Conservation (phyloP, 2,797 vertebrate species). For the Cetoscarus ocellatus region DNA sequence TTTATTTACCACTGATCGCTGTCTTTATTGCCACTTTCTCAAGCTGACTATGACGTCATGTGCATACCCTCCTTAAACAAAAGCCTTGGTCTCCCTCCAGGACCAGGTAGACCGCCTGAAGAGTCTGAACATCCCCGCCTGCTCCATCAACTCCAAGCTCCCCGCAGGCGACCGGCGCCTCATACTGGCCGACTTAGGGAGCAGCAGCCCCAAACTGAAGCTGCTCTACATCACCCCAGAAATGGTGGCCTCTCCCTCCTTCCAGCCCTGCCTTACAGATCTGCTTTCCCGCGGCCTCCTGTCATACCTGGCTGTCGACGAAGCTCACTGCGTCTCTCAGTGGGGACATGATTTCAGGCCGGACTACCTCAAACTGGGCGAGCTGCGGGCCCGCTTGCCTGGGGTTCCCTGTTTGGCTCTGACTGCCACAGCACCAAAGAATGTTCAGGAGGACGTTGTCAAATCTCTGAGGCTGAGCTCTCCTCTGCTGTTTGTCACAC, state of each 20-base stretch:
- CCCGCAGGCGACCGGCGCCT: conserved; percentile 84
- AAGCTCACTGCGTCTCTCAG: conserved; percentile 98
- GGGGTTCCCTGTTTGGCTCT: conserved; percentile 90
- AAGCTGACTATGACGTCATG: too few relatives aligned
- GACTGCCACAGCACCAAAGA: conserved; percentile 93
- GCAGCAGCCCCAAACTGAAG: conserved; percentile 88
- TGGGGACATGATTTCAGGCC: conserved; percentile 99
- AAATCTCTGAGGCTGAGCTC: conserved; percentile 82
- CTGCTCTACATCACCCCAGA: conserved; percentile 97
- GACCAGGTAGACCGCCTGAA: conserved; percentile 94
- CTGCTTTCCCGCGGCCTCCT: conserved; percentile 89
- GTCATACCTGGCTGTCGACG: conserved; percentile 93
- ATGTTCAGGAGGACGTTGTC: conserved; percentile 92
- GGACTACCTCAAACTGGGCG: conserved; percentile 93
- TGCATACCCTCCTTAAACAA: too few relatives aligned
- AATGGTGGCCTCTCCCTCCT: conserved; percentile 94
- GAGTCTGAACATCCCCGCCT: conserved; percentile 89
- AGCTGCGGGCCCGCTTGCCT: conserved; percentile 83
- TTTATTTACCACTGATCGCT: too few relatives aligned
- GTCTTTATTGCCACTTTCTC: too few relatives aligned
- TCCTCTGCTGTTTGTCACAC: conserved; percentile 88
- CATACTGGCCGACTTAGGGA: conserved; percentile 89
- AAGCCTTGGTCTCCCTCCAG: conserved; percentile 65
- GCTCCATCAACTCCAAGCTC: conserved; percentile 95
- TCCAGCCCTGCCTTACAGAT: conserved; percentile 89